Evolutionary conservation across 2,888 invertebrate species (phyloP), one percentile per base, ranked within the genome.

Genomic region (Drepana falcataria): DNA sequence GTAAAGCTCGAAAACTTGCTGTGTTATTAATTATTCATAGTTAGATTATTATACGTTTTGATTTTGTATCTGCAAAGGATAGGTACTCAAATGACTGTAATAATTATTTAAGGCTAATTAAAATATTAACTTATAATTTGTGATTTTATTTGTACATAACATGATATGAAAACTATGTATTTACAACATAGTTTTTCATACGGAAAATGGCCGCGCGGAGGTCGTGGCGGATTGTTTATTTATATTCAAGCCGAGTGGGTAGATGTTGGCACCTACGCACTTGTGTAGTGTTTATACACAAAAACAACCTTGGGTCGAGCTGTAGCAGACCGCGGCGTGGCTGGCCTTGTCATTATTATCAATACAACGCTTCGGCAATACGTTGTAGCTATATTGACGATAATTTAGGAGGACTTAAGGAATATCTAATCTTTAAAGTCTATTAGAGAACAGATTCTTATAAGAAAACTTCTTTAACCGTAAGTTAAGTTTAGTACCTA

Each of bases 11-110:
- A 37, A 71, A 71, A 73, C 73, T 77, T 81, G 76, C 89, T 89
- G 89, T 90, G 89, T 88, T 90, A 90, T 79, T 88, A 88, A 79
- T 84, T 83, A 44, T 44, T 9, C 73, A 80, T 88, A 87, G 82
- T 79, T 83, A 83, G 75, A 80, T 79, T 83, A 82, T 85, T 84
- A 86, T 85, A 72, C 62, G 71, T 81, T 80, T 74, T 51, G 40
- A 75, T 72, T 80, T 73, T 79, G 82, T 81, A 73, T 79, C 81
- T 75, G 74, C 70, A 54, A 68, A 60, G 70, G 68, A 21, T 21
- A 21, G 83, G 74, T 82, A 71, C 81, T 68, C 66, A 66, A 68
- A 69, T 70, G 85, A 89, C 84, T 88, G 86, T 89, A 87, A 89
- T 87, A 80, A 83, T 76, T 69, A 70, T 81, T 83, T 85, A 86